Conservation (phyloP, 2,113 vertebrate genomes). For the Myotis yumanensis region DNA sequence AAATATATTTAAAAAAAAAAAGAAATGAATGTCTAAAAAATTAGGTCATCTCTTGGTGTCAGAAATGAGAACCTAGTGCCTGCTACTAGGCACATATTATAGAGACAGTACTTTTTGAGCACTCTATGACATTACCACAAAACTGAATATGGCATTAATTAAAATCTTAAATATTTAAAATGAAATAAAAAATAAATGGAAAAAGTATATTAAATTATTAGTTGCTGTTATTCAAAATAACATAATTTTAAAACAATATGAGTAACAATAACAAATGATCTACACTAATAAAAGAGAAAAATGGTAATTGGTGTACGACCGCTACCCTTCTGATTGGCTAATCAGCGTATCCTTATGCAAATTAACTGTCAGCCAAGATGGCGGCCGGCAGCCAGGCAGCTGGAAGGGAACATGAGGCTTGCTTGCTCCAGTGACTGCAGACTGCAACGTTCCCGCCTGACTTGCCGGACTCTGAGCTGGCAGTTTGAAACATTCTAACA, state of each 20-base stretch:
- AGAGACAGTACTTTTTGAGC: background rate
- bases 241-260: background rate
- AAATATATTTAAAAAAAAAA: too few species aligned
- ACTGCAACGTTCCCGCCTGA: too few species aligned
- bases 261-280: background rate
- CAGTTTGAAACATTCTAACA: too few species aligned
- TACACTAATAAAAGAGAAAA: too few species aligned
- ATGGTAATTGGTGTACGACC: too few species aligned
- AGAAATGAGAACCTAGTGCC: background rate
- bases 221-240: background rate
- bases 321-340: too few species aligned
- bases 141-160: background rate
- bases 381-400: too few species aligned
- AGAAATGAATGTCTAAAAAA: background rate
- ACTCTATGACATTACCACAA: background rate
- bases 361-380: too few species aligned
- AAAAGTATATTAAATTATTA: constrained; percentile 4
- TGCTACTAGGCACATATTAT: background rate
- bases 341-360: too few species aligned
- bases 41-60: background rate
- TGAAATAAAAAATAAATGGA: background rate
- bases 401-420: too few species aligned
- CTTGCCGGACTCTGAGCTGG: too few species aligned
- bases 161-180: background rate
- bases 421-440: too few species aligned